These are phyloP conservation scores for Paralvinella palmiformis DNA, from an alignment of 1,140 invertebrate species.

Conservation along the genomic window DNA sequence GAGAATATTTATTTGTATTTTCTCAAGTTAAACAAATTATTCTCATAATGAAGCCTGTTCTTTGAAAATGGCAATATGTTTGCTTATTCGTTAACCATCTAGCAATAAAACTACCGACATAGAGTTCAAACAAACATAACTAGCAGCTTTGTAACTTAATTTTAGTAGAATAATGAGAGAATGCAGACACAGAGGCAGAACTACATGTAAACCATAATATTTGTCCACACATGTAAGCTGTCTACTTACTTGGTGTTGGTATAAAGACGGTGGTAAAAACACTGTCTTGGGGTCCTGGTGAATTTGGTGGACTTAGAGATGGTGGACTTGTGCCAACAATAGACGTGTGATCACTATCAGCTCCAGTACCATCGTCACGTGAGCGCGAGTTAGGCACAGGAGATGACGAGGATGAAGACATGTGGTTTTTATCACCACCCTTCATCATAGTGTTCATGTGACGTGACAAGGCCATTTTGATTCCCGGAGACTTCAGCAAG, in stretches of 20 bases:
- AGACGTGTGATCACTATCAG: conserved; percentile 8
- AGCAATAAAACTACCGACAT: background rate
- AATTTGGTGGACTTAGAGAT: conserved; percentile 42
- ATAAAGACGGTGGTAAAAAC: conserved; percentile 55
- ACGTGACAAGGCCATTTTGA: conserved; percentile 63
- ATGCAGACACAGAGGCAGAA: background rate
- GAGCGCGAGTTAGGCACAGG: conserved; percentile 22
- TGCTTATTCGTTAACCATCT: background rate
- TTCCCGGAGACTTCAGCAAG: conserved; percentile 81
- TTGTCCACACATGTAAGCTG: too few relatives aligned
- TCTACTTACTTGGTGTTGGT: conserved; percentile 21
- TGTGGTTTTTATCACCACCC: background rate
- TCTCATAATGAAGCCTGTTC: too few relatives aligned
- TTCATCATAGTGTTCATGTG: background rate
- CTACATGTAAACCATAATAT: background rate
- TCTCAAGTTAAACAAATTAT: too few relatives aligned
- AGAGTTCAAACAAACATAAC: background rate
- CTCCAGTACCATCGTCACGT: conserved; percentile 28
- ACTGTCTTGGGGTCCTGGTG: conserved; percentile 30
- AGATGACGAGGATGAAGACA: background rate
- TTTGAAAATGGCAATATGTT: too few relatives aligned
- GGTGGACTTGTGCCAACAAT: conserved; percentile 30
- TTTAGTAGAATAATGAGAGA: conserved; percentile 20
- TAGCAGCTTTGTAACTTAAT: background rate
- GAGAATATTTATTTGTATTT: too few relatives aligned